phyloP scores from a whole-genome alignment of 1,140 invertebrate genomes.

The Dinoponera quadriceps region DNA sequence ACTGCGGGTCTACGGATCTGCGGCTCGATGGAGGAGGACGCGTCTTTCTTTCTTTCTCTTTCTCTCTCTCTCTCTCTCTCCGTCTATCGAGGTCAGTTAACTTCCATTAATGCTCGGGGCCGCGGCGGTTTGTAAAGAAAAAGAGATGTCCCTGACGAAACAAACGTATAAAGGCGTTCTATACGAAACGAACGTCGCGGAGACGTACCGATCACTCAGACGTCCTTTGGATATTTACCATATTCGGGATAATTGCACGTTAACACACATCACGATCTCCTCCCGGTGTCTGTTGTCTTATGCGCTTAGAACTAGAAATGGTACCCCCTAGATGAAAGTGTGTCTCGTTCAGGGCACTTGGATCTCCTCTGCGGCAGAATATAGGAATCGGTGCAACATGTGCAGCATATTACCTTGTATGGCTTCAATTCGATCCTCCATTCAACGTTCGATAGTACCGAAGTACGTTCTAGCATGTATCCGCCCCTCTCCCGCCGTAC shows the following conservation, averaged over 20 bases:
- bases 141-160: neutral
- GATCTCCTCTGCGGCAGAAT: slow-evolving; percentile 10
- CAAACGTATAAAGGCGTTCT: slow-evolving; percentile 13
- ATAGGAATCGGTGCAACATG: neutral
- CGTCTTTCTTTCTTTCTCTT: too few species aligned
- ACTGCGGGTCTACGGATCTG: neutral
- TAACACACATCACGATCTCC: slow-evolving; percentile 18
- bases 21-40: neutral
- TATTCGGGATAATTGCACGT: slow-evolving; percentile 24
- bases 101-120: slow-evolving; percentile 25
- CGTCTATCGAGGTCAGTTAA: neutral
- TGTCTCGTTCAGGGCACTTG: slow-evolving; percentile 30
- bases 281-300: slow-evolving; percentile 12
- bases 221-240: slow-evolving; percentile 12
- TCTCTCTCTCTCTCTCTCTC: neutral
- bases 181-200: neutral
- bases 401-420: slow-evolving; percentile 46
- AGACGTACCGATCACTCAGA: neutral
- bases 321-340: neutral
- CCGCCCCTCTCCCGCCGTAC: neutral
- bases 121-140: neutral
- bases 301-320: slow-evolving; percentile 40
- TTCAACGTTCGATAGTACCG: slow-evolving; percentile 37
- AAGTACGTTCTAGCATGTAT: slow-evolving; percentile 49
- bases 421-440: slow-evolving; percentile 40